A percentile compares a stretch with the other conserved stretches of the same genome.
These are phyloP conservation scores for Notospermus geniculatus DNA, from an alignment of 1,140 invertebrate genomes.

Conservation along the genomic window DNA sequence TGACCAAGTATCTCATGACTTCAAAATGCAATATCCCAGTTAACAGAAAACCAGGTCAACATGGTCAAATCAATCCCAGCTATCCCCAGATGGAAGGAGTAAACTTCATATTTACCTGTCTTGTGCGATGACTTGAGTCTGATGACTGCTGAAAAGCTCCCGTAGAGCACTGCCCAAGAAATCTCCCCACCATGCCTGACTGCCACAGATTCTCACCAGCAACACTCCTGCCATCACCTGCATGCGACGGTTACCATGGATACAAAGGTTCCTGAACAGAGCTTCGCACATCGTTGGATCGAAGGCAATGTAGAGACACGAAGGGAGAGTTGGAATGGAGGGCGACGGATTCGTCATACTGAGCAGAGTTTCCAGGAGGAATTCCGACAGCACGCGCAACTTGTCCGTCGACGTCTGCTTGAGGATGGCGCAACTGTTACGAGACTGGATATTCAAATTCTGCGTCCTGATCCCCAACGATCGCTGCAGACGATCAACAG, in stretches of 20 bases:
- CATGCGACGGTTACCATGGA: constrained; percentile 63
- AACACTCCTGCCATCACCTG: constrained; percentile 72
- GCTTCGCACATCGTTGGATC: constrained; percentile 63
- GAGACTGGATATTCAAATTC: constrained; percentile 18
- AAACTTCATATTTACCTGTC: background rate
- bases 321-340: constrained; percentile 56
- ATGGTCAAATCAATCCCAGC: too few species aligned
- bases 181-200: constrained; percentile 82
- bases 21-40: background rate
- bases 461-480: constrained; percentile 38
- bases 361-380: constrained; percentile 74
- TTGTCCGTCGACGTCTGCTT: constrained; percentile 62
- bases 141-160: constrained; percentile 74
- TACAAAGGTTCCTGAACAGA: constrained; percentile 70
- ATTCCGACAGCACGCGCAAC: constrained; percentile 74
- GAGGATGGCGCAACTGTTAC: constrained; percentile 29
- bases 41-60: background rate
- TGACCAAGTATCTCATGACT: background rate
- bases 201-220: constrained; percentile 74
- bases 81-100: constrained; percentile 12
- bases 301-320: constrained; percentile 54
- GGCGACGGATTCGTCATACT: constrained; percentile 54
- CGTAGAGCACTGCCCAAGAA: constrained; percentile 79
- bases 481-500: constrained; percentile 69
- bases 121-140: constrained; percentile 67